These are phyloP conservation scores for Sarcophilus harrisii DNA, from an alignment of 2,797 vertebrate genomes.

Conservation along the genomic window DNA sequence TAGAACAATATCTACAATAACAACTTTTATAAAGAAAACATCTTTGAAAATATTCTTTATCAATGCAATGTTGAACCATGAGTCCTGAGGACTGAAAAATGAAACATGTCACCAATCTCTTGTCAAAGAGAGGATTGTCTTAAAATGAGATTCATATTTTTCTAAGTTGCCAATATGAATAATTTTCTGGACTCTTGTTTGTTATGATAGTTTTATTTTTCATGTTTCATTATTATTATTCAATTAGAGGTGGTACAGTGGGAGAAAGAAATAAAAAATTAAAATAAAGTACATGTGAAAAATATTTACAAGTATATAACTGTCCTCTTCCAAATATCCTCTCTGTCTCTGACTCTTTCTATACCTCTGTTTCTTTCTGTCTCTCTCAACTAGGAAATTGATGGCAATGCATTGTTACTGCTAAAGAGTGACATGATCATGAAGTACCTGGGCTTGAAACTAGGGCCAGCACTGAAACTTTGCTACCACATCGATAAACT, in stretches of 20 bases:
- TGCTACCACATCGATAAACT: constrained; percentile 98
- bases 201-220: not conserved
- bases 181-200: not conserved
- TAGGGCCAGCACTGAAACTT: constrained; percentile 96
- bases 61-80: not conserved
- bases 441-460: constrained; percentile 98
- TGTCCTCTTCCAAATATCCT: not conserved
- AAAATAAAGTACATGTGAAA: not conserved
- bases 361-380: constrained; percentile 56
- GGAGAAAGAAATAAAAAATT: not conserved
- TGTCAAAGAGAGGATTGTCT: not conserved
- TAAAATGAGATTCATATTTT: not conserved
- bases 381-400: constrained; percentile 91
- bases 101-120: not conserved
- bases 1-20: not conserved
- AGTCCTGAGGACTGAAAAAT: not conserved
- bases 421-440: constrained; percentile 98
- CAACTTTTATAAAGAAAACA: not conserved
- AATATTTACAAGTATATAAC: not conserved
- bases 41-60: not conserved
- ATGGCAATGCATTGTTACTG: constrained; percentile 94
- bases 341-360: constrained; percentile 30
- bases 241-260: not conserved
- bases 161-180: not conserved
- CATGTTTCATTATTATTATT: not conserved